Evolutionary conservation across 2,797 vertebrate genomes (phyloP).

Genomic region (Alosa sapidissima): DNA sequence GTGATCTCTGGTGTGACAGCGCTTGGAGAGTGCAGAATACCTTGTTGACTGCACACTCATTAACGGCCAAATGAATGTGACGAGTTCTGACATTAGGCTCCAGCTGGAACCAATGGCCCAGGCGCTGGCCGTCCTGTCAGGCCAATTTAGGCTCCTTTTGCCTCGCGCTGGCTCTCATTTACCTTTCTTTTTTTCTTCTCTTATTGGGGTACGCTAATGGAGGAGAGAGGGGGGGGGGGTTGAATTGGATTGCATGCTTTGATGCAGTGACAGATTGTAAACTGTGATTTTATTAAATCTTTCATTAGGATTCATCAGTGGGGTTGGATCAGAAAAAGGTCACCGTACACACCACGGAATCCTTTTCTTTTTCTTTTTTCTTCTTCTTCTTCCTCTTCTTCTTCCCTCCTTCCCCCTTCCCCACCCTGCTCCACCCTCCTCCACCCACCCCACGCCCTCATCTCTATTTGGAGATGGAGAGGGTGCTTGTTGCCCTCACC

Average conservation of each 20-base stretch:
- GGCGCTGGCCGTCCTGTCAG: constrained; percentile 62
- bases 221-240: constrained; percentile 59
- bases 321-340: constrained; percentile 89
- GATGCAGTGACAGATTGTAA: constrained; percentile 85
- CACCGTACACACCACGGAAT: constrained; percentile 75
- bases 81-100: constrained; percentile 77
- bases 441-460: constrained; percentile 42
- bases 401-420: constrained; percentile 42
- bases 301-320: constrained; percentile 87
- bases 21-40: constrained; percentile 46
- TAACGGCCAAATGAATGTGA: constrained; percentile 79
- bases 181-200: background rate
- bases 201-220: background rate
- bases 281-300: constrained; percentile 86
- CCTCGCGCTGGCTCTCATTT: background rate
- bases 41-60: constrained; percentile 76
- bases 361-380: constrained; percentile 40
- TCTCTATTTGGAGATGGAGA: constrained; percentile 36
- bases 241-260: constrained; percentile 83
- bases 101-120: constrained; percentile 78
- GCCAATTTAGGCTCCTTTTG: constrained; percentile 60
- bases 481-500: constrained; percentile 43
- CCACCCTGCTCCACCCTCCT: constrained; percentile 26
- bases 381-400: constrained; percentile 56
- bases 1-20: constrained; percentile 3